These are phyloP conservation scores for Drosophila pectinifera DNA, from an alignment of 1,140 invertebrate genomes.

Conservation along the genomic window DNA sequence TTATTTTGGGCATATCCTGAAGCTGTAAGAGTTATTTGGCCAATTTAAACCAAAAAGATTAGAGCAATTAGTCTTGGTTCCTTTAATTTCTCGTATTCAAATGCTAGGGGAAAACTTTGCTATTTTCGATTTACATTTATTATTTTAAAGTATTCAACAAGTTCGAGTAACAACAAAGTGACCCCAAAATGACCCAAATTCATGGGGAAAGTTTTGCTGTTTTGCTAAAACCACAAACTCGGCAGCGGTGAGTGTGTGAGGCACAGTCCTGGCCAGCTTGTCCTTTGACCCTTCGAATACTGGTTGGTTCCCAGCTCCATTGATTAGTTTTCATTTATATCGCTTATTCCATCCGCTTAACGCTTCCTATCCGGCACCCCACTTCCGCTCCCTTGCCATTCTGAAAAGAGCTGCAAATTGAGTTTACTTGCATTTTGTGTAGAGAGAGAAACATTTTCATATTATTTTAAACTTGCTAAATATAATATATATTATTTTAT, in stretches of 20 bases:
- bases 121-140: constrained; percentile 4
- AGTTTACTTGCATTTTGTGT: constrained; percentile 46
- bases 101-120: constrained; percentile 1
- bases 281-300: constrained; percentile 6
- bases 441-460: not conserved
- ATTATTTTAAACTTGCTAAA: too few species aligned
- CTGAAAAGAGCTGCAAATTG: constrained; percentile 58
- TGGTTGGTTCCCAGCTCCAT: constrained; percentile 33
- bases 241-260: constrained; percentile 25
- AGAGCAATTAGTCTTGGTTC: not conserved
- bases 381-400: constrained; percentile 16
- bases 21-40: not conserved
- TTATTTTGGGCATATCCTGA: not conserved
- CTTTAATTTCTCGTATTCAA: not conserved
- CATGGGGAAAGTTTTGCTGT: constrained; percentile 36
- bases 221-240: constrained; percentile 36
- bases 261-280: constrained; percentile 2
- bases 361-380: constrained; percentile 15
- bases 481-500: not conserved
- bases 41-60: not conserved
- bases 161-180: constrained; percentile 16
- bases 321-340: constrained; percentile 63
- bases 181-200: constrained; percentile 62
- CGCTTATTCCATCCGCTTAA: constrained; percentile 13
- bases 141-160: constrained; percentile 36